Evolutionary conservation across 1,140 invertebrate species (phyloP).

Genomic region (Aphelenchoides fujianensis): DNA sequence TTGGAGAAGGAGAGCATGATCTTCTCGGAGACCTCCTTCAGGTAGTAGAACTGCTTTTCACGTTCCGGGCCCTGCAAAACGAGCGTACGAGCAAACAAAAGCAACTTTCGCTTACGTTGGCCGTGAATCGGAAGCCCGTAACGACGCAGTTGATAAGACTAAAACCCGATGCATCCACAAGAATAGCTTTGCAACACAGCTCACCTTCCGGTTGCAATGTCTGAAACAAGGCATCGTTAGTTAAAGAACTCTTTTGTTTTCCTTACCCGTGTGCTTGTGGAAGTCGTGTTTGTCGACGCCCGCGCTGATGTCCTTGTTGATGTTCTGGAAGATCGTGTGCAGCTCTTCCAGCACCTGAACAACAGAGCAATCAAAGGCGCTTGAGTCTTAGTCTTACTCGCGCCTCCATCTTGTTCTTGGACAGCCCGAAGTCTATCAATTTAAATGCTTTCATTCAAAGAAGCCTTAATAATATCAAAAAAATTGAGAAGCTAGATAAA

Average conservation of each 20-base stretch:
- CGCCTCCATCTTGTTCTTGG: too few relatives aligned
- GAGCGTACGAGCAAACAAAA: too few relatives aligned
- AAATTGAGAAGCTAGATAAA: too few relatives aligned
- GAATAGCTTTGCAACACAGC: too few relatives aligned
- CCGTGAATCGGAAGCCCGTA: too few relatives aligned
- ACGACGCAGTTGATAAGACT: too few relatives aligned
- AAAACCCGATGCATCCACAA: too few relatives aligned
- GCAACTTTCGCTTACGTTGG: too few relatives aligned
- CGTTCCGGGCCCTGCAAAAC: not conserved
- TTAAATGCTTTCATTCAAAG: too few relatives aligned
- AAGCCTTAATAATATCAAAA: too few relatives aligned
- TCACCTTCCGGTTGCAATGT: too few relatives aligned
- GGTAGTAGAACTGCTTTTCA: not conserved
- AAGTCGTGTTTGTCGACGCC: not conserved
- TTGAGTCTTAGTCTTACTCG: not conserved
- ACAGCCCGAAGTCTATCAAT: conserved; percentile 20
- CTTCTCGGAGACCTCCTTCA: not conserved
- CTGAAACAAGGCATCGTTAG: too few relatives aligned
- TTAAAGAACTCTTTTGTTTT: not conserved
- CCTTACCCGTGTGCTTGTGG: not conserved
- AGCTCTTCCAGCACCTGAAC: not conserved
- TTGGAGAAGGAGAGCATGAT: not conserved
- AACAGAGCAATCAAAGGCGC: not conserved
- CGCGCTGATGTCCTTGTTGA: not conserved
- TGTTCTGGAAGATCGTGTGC: not conserved